phyloP scores from a whole-genome alignment of 2,888 invertebrate genomes.

The Penaeus monodon region DNA sequence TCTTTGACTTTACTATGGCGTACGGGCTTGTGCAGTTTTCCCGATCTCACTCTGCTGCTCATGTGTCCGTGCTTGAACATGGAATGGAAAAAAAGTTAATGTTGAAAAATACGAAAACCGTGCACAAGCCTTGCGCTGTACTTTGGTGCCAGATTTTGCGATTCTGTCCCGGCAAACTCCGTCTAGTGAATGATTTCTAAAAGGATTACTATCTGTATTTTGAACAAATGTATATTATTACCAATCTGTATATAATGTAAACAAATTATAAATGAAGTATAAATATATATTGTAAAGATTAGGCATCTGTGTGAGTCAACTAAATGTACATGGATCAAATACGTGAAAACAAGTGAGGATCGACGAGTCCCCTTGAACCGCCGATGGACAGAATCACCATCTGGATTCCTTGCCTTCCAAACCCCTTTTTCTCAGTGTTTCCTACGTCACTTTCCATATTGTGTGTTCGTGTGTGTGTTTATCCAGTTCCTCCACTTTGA shows the following conservation, averaged over 20 bases:
- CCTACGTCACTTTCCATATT: conserved; percentile 62
- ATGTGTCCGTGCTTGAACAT: conserved; percentile 29
- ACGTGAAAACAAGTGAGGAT: too few relatives aligned
- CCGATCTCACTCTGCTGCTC: conserved; percentile 39
- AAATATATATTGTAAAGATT: conserved; percentile 22
- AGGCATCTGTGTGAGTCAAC: too few relatives aligned
- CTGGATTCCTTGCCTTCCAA: conserved; percentile 55
- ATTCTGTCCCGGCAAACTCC: conserved; percentile 46
- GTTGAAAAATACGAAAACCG: conserved; percentile 27
- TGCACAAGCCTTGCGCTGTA: conserved; percentile 52
- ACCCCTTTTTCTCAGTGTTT: conserved; percentile 59
- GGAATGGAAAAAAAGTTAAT: conserved; percentile 18
- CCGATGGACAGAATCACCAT: conserved; percentile 49
- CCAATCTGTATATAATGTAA: conserved; percentile 53
- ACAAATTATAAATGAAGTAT: conserved; percentile 35
- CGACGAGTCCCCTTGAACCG: not conserved
- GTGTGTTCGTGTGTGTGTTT: conserved; percentile 63
- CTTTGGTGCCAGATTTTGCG: conserved; percentile 47
- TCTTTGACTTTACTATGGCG: conserved; percentile 58
- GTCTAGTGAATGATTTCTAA: conserved; percentile 22
- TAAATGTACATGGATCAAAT: too few relatives aligned
- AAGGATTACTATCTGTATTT: not conserved
- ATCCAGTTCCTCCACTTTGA: conserved; percentile 59
- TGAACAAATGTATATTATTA: conserved; percentile 33
- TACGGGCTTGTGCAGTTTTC: conserved; percentile 51